Base-by-base conservation (phyloP, 2,113 vertebrate species). In the Boleophthalmus pectinirostris region DNA sequence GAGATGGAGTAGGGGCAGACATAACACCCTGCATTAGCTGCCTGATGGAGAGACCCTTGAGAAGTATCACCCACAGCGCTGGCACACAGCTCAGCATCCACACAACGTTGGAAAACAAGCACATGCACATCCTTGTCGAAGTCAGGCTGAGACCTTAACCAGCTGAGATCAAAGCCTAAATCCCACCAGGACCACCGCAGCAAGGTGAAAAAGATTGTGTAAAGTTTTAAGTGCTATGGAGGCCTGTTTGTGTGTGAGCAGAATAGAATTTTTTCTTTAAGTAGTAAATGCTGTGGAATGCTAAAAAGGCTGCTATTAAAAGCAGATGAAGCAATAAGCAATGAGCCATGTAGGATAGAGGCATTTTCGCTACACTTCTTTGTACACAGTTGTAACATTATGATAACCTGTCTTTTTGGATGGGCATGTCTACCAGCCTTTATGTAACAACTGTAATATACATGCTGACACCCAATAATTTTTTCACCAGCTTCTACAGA, bases 161-260 rank as follows among this genome's bases (percentile, higher is more conserved):
- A 85, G 81, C 68, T 70, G 51, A 78, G 85, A 90, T 92, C 88
- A 92, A 91, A 91, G 87, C 63, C 71, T 38, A 78, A 81, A 84
- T 85, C 85, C 89, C 85, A 81, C 79, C 75, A 87, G 80, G 87
- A 88, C 78, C 61, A 79, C 51, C 76, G 78, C 72, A 74, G 82
- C 83, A 88, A 88, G 85, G 88, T 91, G 81, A 88, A 87, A 76
- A 51, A 75, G 78, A 83, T 65, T 69, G 68, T 79, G 49, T 77
- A 29, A 82, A 77, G 71, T 79, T 85, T 83, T 56, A 80, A 81
- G 72, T 70, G 76, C 54, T 47, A 58, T 24, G 10, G 43, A 80
- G 60, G 73, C 24, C 70, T 81, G 66, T 82, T 74, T 80, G 73
- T 79, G 80, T 77, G 74, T 46, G 65, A 33, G 25, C 14, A 74